A percentile compares a stretch with the other conserved stretches of the same genome.
These are phyloP conservation scores for Anisognathus igniventris DNA, from an alignment of 2,797 vertebrate species.

Conservation along the genomic window DNA sequence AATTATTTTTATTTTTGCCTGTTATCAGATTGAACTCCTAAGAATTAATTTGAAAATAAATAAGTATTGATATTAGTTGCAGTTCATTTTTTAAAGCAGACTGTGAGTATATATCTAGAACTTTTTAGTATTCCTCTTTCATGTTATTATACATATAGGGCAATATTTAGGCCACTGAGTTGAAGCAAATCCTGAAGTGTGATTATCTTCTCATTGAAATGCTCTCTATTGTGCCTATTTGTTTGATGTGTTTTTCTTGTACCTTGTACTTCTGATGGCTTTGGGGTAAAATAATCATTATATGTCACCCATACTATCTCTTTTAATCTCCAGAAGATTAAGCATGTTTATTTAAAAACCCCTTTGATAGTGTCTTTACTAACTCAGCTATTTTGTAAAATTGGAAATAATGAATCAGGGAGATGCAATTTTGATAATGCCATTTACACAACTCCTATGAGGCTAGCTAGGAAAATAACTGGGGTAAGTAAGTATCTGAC, in stretches of 20 bases:
- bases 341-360: constrained; percentile 61
- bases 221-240: constrained; percentile 11
- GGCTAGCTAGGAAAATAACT: constrained; percentile 28
- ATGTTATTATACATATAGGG: constrained; percentile 3
- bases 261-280: constrained; percentile 33
- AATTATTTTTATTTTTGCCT: constrained; percentile 28
- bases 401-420: constrained; percentile 64
- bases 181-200: constrained; percentile 28
- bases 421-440: constrained; percentile 50
- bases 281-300: constrained; percentile 47
- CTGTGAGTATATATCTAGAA: background rate
- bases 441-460: constrained; percentile 31
- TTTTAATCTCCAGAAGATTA: constrained; percentile 68
- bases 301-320: constrained; percentile 32
- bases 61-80: background rate
- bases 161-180: constrained; percentile 18
- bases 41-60: constrained; percentile 36
- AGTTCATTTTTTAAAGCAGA: background rate
- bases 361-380: constrained; percentile 63
- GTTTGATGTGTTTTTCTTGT: constrained; percentile 46
- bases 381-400: constrained; percentile 66
- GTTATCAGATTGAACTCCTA: constrained; percentile 3
- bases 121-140: background rate
- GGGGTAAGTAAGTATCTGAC: constrained; percentile 32
- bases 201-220: constrained; percentile 50